A percentile compares a stretch with the other conserved stretches of the same genome.
Evolutionary conservation across 2,113 vertebrate genomes (phyloP).

Genomic region (Thomomys bottae): DNA sequence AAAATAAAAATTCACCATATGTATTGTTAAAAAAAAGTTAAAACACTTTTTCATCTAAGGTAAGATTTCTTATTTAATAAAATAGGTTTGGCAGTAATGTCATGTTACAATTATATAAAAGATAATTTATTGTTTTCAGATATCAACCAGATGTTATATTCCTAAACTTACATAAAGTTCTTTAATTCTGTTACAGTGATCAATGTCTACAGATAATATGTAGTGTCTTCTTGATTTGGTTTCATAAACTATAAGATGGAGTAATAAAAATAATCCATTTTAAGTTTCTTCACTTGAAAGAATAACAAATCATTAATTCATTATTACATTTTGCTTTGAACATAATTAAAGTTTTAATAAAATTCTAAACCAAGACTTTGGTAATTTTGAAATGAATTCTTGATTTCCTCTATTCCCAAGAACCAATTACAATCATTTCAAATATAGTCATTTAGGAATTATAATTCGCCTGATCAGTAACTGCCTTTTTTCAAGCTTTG

Average conservation of each 20-base stretch:
- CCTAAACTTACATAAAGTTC: neutral
- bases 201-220: neutral
- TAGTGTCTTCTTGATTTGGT: slow-evolving; percentile 14
- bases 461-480: slow-evolving; percentile 24
- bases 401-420: neutral
- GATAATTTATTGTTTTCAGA: slow-evolving; percentile 43
- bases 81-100: neutral
- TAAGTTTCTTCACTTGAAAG: slow-evolving; percentile 58
- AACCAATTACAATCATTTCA: slow-evolving; percentile 55
- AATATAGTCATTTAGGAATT: neutral
- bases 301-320: neutral
- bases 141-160: neutral
- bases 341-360: neutral
- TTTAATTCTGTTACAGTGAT: slow-evolving; percentile 20
- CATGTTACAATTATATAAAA: slow-evolving; percentile 39
- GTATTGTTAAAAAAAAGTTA: slow-evolving; percentile 19
- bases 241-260: slow-evolving; percentile 26
- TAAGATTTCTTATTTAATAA: slow-evolving; percentile 49
- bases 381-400: slow-evolving; percentile 49
- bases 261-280: slow-evolving; percentile 31
- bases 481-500: slow-evolving; percentile 70
- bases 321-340: slow-evolving; percentile 40
- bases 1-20: slow-evolving; percentile 4
- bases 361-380: slow-evolving; percentile 38
- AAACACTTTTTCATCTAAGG: neutral